Percentiles rank a stretch among this genome's conserved stretches.
Evolutionary conservation across 2,113 vertebrate species (phyloP).

Genomic region (Trinectes maculatus): DNA sequence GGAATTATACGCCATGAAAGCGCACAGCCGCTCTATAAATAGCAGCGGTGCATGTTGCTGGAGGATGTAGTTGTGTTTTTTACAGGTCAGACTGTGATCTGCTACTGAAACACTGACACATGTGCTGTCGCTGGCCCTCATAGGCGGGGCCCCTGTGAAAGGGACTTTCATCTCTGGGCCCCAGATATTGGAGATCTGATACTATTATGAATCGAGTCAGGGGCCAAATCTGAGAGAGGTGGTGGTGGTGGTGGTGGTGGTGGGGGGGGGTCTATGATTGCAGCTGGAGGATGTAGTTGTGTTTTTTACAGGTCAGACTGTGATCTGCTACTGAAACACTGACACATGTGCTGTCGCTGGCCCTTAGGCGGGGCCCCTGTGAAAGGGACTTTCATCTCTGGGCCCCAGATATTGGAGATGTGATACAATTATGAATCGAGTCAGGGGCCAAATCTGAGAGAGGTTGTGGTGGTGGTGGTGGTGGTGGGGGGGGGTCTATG

Average conservation of each 20-base stretch:
- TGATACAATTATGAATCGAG: slow-evolving; percentile 10
- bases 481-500: too few relatives aligned
- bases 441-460: not conserved
- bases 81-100: slow-evolving; percentile 76
- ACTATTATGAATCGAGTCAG: not conserved
- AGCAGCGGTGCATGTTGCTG: slow-evolving; percentile 67
- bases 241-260: too few relatives aligned
- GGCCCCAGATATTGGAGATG: not conserved
- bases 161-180: too few relatives aligned
- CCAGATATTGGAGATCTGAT: not conserved
- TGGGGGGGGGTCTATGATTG: too few relatives aligned
- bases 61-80: slow-evolving; percentile 78
- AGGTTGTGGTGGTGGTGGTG: too few relatives aligned
- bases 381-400: too few relatives aligned
- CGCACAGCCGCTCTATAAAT: slow-evolving; percentile 75
- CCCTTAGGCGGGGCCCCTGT: too few relatives aligned
- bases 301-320: slow-evolving; percentile 79
- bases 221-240: not conserved
- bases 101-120: slow-evolving; percentile 46
- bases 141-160: not conserved
- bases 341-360: too few relatives aligned
- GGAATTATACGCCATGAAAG: slow-evolving; percentile 75
- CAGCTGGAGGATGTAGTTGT: slow-evolving; percentile 75
- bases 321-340: slow-evolving; percentile 56
- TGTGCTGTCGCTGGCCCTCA: too few relatives aligned